Conservation (phyloP, 2,113 vertebrate species). For the Zosterops lateralis region DNA sequence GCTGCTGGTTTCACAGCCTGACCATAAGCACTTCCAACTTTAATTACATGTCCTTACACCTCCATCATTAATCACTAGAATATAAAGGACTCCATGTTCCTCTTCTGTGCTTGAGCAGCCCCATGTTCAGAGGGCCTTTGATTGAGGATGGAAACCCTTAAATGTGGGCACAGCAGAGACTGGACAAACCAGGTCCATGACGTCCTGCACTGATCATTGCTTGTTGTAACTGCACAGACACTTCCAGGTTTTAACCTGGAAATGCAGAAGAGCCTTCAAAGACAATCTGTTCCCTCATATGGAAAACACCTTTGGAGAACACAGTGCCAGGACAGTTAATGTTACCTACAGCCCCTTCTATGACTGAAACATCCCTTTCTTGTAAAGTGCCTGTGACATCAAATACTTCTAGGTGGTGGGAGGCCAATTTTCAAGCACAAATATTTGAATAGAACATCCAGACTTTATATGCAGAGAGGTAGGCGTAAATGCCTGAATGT, state of each 20-base stretch:
- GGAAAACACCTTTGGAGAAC: neutral
- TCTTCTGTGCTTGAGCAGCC: neutral
- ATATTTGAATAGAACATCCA: neutral
- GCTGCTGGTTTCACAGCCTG: neutral
- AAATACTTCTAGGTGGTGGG: neutral
- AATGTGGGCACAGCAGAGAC: neutral
- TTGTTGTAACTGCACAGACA: neutral
- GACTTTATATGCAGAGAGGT: neutral
- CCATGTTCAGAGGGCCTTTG: neutral
- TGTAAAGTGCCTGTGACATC: neutral
- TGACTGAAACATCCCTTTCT: neutral
- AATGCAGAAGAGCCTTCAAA: neutral
- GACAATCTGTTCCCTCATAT: neutral
- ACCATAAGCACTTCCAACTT: neutral
- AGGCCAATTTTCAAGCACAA: neutral
- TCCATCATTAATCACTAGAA: neutral
- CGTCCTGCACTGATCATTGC: rapidly evolving
- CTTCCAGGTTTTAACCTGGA: neutral
- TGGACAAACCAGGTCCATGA: neutral
- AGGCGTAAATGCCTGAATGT: neutral
- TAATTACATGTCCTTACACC: neutral
- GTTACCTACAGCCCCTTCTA: neutral
- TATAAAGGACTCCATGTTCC: neutral
- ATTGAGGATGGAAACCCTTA: neutral
- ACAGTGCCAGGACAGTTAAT: rapidly evolving